Conservation (phyloP, 2,888 invertebrate genomes). For the Acrobasis consociella region DNA sequence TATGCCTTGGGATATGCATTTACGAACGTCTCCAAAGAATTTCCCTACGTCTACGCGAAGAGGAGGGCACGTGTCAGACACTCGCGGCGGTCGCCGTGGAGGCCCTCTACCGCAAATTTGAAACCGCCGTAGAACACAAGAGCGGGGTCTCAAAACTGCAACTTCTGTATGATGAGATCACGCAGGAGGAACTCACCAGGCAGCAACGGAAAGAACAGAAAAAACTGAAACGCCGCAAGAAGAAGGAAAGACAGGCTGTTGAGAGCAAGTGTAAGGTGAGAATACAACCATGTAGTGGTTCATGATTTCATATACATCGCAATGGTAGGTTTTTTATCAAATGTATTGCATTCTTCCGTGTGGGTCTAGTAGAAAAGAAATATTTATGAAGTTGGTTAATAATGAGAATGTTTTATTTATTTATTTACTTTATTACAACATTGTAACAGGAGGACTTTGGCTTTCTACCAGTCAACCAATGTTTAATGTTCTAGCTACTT, state of each 20-base stretch:
- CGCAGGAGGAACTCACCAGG: conserved; percentile 92
- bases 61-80: conserved; percentile 97
- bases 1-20: conserved; percentile 96
- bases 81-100: conserved; percentile 94
- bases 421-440: too few species aligned
- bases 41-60: conserved; percentile 92
- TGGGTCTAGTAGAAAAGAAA: too few species aligned
- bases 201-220: conserved; percentile 94
- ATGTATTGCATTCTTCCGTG: too few species aligned
- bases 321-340: too few species aligned
- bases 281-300: background rate
- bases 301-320: too few species aligned
- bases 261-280: conserved; percentile 72
- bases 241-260: conserved; percentile 82
- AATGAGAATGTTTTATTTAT: too few species aligned
- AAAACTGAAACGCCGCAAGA: conserved; percentile 89
- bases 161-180: conserved; percentile 92
- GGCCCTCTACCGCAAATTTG: conserved; percentile 94
- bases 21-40: conserved; percentile 95
- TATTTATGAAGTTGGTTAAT: too few species aligned
- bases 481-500: too few species aligned
- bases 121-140: conserved; percentile 94
- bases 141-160: conserved; percentile 94
- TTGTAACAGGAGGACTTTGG: too few species aligned
- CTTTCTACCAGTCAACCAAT: too few species aligned